Base-by-base conservation (phyloP, 2,113 vertebrate genomes). In the Thamnophis sirtalis region DNA sequence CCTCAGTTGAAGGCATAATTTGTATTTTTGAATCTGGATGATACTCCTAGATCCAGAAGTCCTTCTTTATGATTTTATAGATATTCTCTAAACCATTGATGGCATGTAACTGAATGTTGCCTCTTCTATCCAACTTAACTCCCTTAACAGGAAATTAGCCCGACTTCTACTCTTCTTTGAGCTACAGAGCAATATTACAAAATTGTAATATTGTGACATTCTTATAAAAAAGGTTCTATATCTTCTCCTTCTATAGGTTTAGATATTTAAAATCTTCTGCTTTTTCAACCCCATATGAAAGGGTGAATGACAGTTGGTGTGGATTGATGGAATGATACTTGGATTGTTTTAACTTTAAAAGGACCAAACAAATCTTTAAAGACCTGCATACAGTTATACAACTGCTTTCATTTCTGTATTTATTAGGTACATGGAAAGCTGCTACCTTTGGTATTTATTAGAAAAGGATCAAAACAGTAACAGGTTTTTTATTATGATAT, bases 401-500 rank as follows among this genome's bases (percentile, higher is more conserved):
- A 43, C 92, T 84, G 94, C 17, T 94, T 94, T 60, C 6, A 49
- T 48, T 88, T 88, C 13, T 92, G 95, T 26, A 93, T 94, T 49
- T 28, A 60, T 60, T 26, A 60, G 9, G 3, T 60, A 8, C 8
- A 60, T 60, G 58, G 24, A 60, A 60, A 60, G 24, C 58, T 60
- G 24, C 26, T 60, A 60, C 9, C 24, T 60, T 60, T 26, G 58
- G 58, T 60, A 60, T 8, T 60, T 60, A 60, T 13, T 54, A 94
- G n/a, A 92, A 92, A 26, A 95, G 8, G 2, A 93, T 19, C n/a
- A 88, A 58, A 87, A 92, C 33, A 94, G 53, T 94, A 94, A 95
- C 95, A 84, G 73, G 58, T 92, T 91, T 93, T 3, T 55, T 94
- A 96, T 89, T 88, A 2, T 1, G 58, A 0, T 9, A 55, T 0